phyloP scores from a whole-genome alignment of 1,140 invertebrate genomes.

The Drosophila quadrilineata region DNA sequence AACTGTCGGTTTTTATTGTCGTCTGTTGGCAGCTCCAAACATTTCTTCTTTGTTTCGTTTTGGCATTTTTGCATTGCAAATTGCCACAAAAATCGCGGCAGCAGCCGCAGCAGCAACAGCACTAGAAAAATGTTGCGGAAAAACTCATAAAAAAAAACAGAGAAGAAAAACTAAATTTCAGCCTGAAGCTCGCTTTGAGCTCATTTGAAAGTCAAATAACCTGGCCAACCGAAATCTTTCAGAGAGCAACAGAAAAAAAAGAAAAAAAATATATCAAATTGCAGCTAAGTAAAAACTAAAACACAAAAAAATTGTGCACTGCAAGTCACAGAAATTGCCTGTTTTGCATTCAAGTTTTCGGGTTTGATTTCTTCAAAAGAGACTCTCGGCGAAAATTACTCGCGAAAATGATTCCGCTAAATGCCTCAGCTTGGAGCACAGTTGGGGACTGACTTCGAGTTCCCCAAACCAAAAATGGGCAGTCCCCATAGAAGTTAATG shows the following conservation, averaged over 20 bases:
- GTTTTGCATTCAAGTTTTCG: constrained; percentile 65
- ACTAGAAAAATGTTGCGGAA: constrained; percentile 73
- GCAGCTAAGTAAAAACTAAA: constrained; percentile 43
- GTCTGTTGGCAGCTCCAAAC: constrained; percentile 62
- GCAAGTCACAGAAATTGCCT: constrained; percentile 56
- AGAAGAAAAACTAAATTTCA: constrained; percentile 15
- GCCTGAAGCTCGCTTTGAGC: constrained; percentile 44
- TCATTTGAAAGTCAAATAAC: constrained; percentile 79
- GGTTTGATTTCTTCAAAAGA: constrained; percentile 50
- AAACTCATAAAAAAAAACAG: constrained; percentile 70
- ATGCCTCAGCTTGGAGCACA: constrained; percentile 35
- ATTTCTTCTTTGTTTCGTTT: constrained; percentile 75
- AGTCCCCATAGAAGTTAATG: constrained; percentile 49
- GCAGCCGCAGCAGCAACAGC: constrained; percentile 20
- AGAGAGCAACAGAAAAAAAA: constrained; percentile 10
- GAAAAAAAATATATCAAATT: constrained; percentile 28
- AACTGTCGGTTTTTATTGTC: constrained; percentile 79
- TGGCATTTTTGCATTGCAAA: constrained; percentile 78
- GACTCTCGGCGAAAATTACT: constrained; percentile 70
- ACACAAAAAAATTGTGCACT: constrained; percentile 44
- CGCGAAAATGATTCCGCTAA: constrained; percentile 61
- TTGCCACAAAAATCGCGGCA: constrained; percentile 74
- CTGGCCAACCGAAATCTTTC: constrained; percentile 40
- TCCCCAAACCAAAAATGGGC: constrained; percentile 13
- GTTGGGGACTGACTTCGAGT: not conserved